A percentile compares a stretch with the other conserved stretches of the same genome.
Conservation (phyloP, 2,888 invertebrate genomes). For the Oscheius sp. region DNA sequence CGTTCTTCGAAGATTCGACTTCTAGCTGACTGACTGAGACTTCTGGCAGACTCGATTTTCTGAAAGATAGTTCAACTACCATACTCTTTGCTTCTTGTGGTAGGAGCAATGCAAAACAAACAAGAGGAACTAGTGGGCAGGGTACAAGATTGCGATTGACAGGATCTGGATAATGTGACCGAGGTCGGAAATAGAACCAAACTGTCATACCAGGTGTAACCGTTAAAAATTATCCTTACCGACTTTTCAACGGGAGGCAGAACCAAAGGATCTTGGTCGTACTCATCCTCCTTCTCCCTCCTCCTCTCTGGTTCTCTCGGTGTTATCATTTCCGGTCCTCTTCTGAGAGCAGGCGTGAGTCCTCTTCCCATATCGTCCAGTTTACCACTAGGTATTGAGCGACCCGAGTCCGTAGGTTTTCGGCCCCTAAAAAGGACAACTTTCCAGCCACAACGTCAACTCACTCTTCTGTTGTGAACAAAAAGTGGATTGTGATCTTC, state of each 20-base stretch:
- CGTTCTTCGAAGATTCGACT: conserved; percentile 7
- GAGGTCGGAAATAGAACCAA: no score
- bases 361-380: conserved; percentile 1
- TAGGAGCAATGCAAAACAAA: no score
- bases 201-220: no score
- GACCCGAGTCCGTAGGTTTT: conserved; percentile 9
- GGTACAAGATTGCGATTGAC: no score
- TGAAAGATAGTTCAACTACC: not conserved
- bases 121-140: no score
- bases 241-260: conserved; percentile 16
- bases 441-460: conserved; percentile 9
- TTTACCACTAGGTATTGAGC: conserved; percentile 1
- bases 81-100: no score
- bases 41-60: conserved; percentile 11
- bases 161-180: no score
- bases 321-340: not conserved
- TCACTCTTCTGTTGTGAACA: conserved; percentile 30
- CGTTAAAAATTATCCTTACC: not conserved
- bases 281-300: not conserved
- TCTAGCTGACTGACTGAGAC: not conserved
- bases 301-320: not conserved
- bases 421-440: conserved; percentile 10
- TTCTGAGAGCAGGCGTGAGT: conserved; percentile 10
- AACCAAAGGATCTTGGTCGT: not conserved
- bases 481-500: conserved; percentile 41